Base-by-base conservation (phyloP, 2,888 invertebrate species). In the Phrixothrix hirtus region DNA sequence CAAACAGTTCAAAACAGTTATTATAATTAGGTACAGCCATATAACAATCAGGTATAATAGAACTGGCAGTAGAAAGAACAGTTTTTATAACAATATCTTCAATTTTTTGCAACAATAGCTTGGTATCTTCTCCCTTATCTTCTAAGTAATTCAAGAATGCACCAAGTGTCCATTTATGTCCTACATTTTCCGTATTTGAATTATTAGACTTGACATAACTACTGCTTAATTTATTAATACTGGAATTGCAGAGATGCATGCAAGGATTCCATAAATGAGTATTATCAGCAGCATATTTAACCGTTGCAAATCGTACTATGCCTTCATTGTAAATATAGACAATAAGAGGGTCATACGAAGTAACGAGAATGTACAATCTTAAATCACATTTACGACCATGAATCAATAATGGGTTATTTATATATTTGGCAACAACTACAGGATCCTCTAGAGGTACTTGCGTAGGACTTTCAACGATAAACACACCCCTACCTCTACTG, bases 201-300 rank as follows among this genome's bases (percentile, higher is more conserved):
- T 95, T 94, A 70, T 89, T 89, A 69, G 89, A 91, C 72, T 91
- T 91, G n/a, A 58, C 26, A 66, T 96, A 98, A 78, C 95, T 92
- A 49, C 92, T 89, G 75, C 92, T 96, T 72, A 94, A 94, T 77
- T 97, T 97, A 77, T 98, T 97, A 70, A 98, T 93, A 77, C 95
- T 95, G 77, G 97, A 98, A 77, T 98, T 98, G 70, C 97, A 98
- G 10, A 98, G 83, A 77, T 98, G 97, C 89, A 96, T 95, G 77
- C 92, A 95, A 0, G 91, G 93, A 76, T 93, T 95, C 87, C 93
- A 95, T 7, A 98, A 82, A 68, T 94, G 95, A 72, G 94, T 93
- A 64, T 92, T 89, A 63, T 88, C 90, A 67, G 90, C 83, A 70
- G 95, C 90, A 75, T 95, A 97, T 71, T 93, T 93, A 54, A 95